A percentile compares a stretch with the other conserved stretches of the same genome.
These are phyloP conservation scores for Thera obeliscata DNA, from an alignment of 2,888 invertebrate genomes.

Conservation along the genomic window DNA sequence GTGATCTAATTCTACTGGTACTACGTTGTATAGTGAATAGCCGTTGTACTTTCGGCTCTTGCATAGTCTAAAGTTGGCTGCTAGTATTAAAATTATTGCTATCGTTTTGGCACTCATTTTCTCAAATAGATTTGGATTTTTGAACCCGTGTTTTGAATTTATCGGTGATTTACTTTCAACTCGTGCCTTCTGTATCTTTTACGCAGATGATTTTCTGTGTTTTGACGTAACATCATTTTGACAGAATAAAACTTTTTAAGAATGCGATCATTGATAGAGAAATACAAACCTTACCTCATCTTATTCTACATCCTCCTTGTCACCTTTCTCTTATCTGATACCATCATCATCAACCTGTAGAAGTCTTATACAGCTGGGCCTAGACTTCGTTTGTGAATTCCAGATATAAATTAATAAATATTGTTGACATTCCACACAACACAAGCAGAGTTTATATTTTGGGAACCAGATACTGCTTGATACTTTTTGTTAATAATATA, in stretches of 20 bases:
- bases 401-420: too few relatives aligned
- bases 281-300: too few relatives aligned
- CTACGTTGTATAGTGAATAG: slow-evolving; percentile 52
- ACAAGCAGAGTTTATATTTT: too few relatives aligned
- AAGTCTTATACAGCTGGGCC: too few relatives aligned
- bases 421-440: too few relatives aligned
- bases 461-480: too few relatives aligned
- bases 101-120: slow-evolving; percentile 56
- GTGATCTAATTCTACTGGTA: slow-evolving; percentile 55
- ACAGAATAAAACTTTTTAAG: background rate
- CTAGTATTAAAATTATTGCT: slow-evolving; percentile 49
- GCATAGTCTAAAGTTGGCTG: slow-evolving; percentile 49
- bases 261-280: background rate
- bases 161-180: background rate
- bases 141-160: slow-evolving; percentile 11
- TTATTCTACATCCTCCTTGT: too few relatives aligned
- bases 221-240: slow-evolving; percentile 1
- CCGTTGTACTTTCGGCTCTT: slow-evolving; percentile 55
- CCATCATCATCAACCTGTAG: too few relatives aligned
- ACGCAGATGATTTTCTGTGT: background rate
- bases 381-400: too few relatives aligned
- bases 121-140: background rate
- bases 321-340: too few relatives aligned
- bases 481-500: too few relatives aligned
- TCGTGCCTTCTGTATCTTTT: too few relatives aligned